Percentiles rank a stretch among this genome's conserved stretches.
Evolutionary conservation across 2,113 vertebrate species (phyloP).

Genomic region (Zosterops hypoxanthus): DNA sequence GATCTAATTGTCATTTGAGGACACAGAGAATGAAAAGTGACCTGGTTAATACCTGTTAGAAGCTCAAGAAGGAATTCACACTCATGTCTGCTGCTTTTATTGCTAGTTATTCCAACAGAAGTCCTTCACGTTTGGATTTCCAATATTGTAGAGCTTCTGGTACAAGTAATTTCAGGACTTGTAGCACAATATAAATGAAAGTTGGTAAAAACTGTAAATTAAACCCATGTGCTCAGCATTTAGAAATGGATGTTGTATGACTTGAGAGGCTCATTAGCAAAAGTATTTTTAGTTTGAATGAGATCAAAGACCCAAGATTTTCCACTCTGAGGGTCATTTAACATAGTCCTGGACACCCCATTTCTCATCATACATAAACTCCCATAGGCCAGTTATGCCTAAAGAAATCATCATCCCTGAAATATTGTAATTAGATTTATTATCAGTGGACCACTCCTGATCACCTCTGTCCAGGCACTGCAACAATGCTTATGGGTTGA

Average conservation of each 20-base stretch:
- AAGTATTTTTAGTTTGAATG: conserved; percentile 49
- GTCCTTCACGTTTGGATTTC: neutral
- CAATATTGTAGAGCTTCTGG: conserved; percentile 33
- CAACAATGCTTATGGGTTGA: neutral
- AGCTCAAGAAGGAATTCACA: neutral
- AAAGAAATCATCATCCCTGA: conserved; percentile 44
- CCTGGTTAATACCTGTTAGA: neutral
- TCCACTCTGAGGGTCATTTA: conserved; percentile 32
- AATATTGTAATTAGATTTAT: conserved; percentile 11
- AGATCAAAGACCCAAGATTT: conserved; percentile 53
- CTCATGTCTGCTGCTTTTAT: neutral
- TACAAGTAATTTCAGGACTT: conserved; percentile 59
- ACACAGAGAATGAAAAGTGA: neutral
- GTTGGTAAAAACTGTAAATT: conserved; percentile 75
- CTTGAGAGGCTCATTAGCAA: conserved; percentile 39
- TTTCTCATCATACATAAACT: conserved; percentile 22
- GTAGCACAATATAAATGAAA: conserved; percentile 73
- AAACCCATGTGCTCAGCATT: conserved; percentile 69
- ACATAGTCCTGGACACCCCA: neutral
- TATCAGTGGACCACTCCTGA: neutral
- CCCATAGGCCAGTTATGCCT: neutral
- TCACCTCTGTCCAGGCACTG: neutral
- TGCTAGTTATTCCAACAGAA: neutral
- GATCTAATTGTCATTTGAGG: neutral
- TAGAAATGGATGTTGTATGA: conserved; percentile 41